These are phyloP conservation scores for Helicoverpa assulta DNA, from an alignment of 2,888 invertebrate genomes.

Conservation along the genomic window DNA sequence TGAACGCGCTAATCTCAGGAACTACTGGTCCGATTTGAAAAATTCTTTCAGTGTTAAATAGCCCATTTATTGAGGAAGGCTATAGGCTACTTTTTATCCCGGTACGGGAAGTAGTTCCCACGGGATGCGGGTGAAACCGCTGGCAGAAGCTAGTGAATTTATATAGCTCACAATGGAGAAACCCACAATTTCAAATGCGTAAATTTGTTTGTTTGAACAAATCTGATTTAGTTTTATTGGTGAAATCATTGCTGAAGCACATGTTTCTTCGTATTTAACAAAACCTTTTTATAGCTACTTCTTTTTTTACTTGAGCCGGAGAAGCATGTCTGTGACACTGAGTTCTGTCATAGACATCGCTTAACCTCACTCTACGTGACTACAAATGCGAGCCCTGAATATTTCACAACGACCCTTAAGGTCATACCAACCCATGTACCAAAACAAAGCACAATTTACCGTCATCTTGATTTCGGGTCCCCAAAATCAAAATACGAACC, in stretches of 20 bases:
- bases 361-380: conserved; percentile 27
- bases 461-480: conserved; percentile 44
- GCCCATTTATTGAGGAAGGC: no score
- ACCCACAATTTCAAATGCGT: neutral
- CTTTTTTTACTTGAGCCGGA: conserved; percentile 1
- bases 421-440: conserved; percentile 11
- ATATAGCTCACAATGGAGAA: neutral
- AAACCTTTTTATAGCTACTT: neutral
- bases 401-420: conserved; percentile 29
- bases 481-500: conserved; percentile 57
- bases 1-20: no score
- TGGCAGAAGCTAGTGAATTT: no score
- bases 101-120: no score
- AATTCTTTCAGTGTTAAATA: no score
- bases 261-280: conserved; percentile 1
- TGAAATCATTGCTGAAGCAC: neutral
- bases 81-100: no score
- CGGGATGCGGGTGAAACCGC: no score
- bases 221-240: neutral
- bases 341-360: conserved; percentile 20
- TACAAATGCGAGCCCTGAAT: conserved; percentile 42
- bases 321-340: conserved; percentile 3
- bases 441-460: conserved; percentile 57
- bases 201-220: neutral
- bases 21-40: no score